Conservation (phyloP, 2,797 vertebrate genomes). For the Sandelia bainsii region DNA sequence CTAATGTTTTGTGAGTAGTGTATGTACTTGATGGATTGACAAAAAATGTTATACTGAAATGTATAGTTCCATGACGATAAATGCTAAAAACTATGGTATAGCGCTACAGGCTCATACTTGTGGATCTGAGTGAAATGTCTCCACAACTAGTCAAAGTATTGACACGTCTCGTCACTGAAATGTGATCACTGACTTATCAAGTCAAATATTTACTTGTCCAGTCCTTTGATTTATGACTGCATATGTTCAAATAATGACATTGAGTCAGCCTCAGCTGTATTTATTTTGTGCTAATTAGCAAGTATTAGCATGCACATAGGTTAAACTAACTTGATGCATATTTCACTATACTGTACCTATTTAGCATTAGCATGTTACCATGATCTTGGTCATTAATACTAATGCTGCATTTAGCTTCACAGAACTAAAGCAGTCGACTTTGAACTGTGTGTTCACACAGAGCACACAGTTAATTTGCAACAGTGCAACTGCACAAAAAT, state of each 20-base stretch:
- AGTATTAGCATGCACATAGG: neutral
- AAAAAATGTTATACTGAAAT: too few relatives aligned
- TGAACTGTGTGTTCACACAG: neutral
- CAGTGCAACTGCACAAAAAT: too few relatives aligned
- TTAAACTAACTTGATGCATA: neutral
- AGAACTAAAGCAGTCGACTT: neutral
- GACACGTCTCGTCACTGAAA: too few relatives aligned
- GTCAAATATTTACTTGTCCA: neutral
- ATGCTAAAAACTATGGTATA: too few relatives aligned
- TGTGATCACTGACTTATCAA: too few relatives aligned
- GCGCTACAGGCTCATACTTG: too few relatives aligned
- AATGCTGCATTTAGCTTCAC: neutral
- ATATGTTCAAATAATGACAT: constrained; percentile 1
- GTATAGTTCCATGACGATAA: too few relatives aligned
- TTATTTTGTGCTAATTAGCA: neutral
- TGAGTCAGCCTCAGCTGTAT: neutral
- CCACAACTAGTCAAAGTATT: neutral
- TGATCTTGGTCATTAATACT: too few relatives aligned
- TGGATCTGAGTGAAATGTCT: too few relatives aligned
- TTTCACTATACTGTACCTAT: neutral
- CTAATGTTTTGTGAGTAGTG: too few relatives aligned
- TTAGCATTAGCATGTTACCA: neutral
- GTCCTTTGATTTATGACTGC: neutral
- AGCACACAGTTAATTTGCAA: too few relatives aligned
- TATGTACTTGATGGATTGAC: too few relatives aligned